Evolutionary conservation across 2,888 invertebrate genomes (phyloP), one percentile per base, ranked within the genome.

Genomic region (Erebia epiphron): DNA sequence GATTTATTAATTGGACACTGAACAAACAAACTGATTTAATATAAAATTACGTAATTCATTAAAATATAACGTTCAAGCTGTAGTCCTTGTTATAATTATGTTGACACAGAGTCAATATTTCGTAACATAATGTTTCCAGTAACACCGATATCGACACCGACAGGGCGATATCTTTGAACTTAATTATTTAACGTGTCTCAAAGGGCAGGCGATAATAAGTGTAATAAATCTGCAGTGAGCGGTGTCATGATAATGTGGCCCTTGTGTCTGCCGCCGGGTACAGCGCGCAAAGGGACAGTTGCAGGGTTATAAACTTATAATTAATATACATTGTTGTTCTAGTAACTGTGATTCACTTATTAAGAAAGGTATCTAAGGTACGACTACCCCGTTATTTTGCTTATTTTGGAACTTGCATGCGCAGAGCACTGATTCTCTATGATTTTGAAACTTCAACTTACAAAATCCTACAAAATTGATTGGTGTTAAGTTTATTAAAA

Each of bases 141-240:
- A 69, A 74, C 75, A 73, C 75, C 70, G 70, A 74, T 72, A 74
- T 71, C 69, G 72, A 46, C 54, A 57, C 69, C 69, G 72, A 46
- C 54, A 57, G 5, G 26, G 43, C 69, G 72, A 74, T 75, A 76
- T 74, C 73, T 71, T 74, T 75, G 71, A 74, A 77, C 71, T 77
- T 79, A 81, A 80, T 81, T 79, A 81, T 81, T 81, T 79, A 75
- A 76, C 75, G 77, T 77, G 77, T 77, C 77, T 77, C 78, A 73
- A 78, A 78, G 79, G 79, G 79, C 78, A 75, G 68, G 74, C 68
- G 79, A 80, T 79, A 78, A 80, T 77, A 76, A 75, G 75, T 69
- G 72, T 74, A 75, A 80, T 81, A 81, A 82, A 80, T 81, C 81
- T 79, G 76, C 75, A 76, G 76, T 76, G 77, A 77, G 76, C 73